Evolutionary conservation across 1,140 invertebrate genomes (phyloP), one percentile per base, ranked within the genome.

Genomic region (Venturia canescens): DNA sequence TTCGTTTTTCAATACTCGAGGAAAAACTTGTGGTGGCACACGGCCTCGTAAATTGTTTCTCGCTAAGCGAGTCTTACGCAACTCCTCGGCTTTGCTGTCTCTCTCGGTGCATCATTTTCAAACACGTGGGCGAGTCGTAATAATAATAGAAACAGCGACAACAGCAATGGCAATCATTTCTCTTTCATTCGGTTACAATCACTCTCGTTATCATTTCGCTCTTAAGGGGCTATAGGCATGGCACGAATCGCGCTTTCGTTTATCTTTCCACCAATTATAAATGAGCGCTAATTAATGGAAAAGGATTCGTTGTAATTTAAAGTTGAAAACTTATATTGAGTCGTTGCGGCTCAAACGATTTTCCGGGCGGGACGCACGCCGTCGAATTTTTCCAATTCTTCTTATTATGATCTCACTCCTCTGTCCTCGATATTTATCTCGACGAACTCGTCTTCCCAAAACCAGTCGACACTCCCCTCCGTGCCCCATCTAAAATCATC

Each of bases 21-120:
- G 11, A 26, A 26, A 63, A 63, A 63, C 38, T 44, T 44, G 38
- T 9, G 38, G 38, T 44, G 38, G 38, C 38, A 63, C 23, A 26
- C 18, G 9, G 60, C 15, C n/a, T 63, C 60, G 60, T 63, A 63
- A 63, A 63, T 63, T 63, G 60, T 63, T 63, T 63, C 60, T 63
- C 60, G 60, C 50, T 63, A 21, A 23, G 13, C 21, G 23, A 21
- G n/a, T 23, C n/a, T 63, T 63, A 63, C 23, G 60, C 60, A 63
- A 63, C 13, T 9, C 38, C 38, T 53, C 50, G 18, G 7, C 23
- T 63, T 63, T 63, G 9, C n/a, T 18, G n/a, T n/a, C 13, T 23
- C 23, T n/a, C 13, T 23, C 23, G 60, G 60, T 13, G 23, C n/a
- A 23, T 23, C 23, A 26, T 26, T 57, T 57, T 57, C 1, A 63